These are phyloP conservation scores for Phylloscopus trochiloides DNA, from an alignment of 2,113 vertebrate genomes.

Conservation along the genomic window DNA sequence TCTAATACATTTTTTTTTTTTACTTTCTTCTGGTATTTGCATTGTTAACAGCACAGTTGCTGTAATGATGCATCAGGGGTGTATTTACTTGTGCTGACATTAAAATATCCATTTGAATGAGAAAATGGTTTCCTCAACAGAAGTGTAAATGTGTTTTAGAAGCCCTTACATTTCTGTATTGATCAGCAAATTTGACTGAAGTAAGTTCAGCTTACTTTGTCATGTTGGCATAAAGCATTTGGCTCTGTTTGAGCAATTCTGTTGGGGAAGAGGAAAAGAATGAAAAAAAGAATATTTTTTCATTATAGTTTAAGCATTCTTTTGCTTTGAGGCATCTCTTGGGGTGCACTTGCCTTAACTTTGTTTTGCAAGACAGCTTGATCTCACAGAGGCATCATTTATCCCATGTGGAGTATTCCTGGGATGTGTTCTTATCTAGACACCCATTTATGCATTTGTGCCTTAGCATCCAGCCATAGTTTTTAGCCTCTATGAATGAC, in stretches of 20 bases:
- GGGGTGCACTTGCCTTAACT: neutral
- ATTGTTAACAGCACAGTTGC: neutral
- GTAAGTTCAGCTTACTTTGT: neutral
- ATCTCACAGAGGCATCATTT: neutral
- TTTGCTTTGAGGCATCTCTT: neutral
- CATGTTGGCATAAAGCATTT: neutral
- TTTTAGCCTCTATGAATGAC: neutral
- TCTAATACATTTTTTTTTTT: neutral
- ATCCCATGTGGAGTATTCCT: neutral
- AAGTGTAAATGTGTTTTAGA: neutral
- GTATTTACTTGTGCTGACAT: neutral
- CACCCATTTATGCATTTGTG: neutral
- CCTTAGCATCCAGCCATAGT: neutral
- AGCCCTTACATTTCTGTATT: neutral
- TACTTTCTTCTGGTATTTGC: neutral
- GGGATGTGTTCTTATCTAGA: neutral
- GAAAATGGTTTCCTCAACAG: neutral
- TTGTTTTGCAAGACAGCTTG: neutral
- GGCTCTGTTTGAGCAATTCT: neutral
- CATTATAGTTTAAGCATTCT: neutral
- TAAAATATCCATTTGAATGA: neutral
- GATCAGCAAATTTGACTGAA: neutral
- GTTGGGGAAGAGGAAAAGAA: neutral
- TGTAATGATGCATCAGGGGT: neutral
- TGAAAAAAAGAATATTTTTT: neutral